phyloP scores from a whole-genome alignment of 2,113 vertebrate genomes.

The Corvus moneduloides region DNA sequence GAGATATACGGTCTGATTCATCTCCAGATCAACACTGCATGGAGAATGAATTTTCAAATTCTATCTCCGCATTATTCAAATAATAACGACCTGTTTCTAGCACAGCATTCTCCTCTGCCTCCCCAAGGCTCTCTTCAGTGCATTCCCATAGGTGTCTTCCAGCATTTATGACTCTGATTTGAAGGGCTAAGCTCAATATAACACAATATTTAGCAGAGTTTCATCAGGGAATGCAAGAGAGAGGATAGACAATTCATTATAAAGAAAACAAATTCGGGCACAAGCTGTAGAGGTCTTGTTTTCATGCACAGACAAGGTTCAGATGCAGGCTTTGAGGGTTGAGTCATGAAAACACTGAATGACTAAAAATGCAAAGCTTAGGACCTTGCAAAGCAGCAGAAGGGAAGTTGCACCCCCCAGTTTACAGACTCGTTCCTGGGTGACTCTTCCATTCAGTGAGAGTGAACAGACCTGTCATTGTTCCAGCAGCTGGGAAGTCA shows the following conservation, averaged over 20 bases:
- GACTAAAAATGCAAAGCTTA: not conserved
- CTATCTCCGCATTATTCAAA: slow-evolving; percentile 17
- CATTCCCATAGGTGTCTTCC: not conserved
- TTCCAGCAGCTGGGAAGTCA: not conserved
- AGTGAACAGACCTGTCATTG: not conserved
- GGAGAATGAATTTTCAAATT: not conserved
- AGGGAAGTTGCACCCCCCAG: not conserved
- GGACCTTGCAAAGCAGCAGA: not conserved
- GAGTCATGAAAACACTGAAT: not conserved
- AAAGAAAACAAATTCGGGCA: not conserved
- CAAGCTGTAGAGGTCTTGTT: not conserved
- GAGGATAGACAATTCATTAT: not conserved
- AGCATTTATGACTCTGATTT: not conserved
- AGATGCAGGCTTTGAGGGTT: not conserved
- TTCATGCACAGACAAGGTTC: not conserved
- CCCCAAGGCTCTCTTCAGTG: not conserved
- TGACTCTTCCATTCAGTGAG: not conserved
- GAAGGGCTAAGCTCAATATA: not conserved
- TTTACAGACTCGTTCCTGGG: not conserved
- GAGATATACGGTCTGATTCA: not conserved
- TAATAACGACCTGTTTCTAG: not conserved
- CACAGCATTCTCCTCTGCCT: not conserved
- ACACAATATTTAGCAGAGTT: not conserved
- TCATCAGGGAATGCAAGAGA: not conserved
- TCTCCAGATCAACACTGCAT: not conserved